phyloP scores from a whole-genome alignment of 2,888 invertebrate genomes.

The Paralinhomoeus sp. region DNA sequence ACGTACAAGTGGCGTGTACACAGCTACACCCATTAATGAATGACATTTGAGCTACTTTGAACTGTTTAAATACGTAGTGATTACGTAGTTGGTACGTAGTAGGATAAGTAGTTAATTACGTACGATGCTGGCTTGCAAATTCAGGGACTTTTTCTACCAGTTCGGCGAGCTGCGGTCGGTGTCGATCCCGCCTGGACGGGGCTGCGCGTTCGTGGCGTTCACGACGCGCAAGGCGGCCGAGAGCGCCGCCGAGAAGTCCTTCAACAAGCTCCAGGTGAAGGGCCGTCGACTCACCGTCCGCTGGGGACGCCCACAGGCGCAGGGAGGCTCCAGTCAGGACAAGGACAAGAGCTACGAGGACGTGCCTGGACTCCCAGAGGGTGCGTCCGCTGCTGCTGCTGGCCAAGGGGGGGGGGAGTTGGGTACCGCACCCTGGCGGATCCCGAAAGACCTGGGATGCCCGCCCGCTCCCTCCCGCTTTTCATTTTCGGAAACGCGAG shows the following conservation, averaged over 20 bases:
- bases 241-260: conserved; percentile 75
- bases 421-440: no score
- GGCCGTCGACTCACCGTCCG: conserved; percentile 75
- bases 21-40: no score
- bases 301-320: conserved; percentile 85
- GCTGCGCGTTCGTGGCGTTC: conserved; percentile 86
- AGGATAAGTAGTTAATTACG: neutral
- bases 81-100: neutral
- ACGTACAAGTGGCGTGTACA: no score
- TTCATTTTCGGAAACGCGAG: no score
- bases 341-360: conserved; percentile 36
- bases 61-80: neutral
- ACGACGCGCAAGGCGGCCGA: conserved; percentile 72
- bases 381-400: conserved; percentile 17
- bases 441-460: no score
- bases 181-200: conserved; percentile 65
- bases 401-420: no score
- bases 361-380: conserved; percentile 51
- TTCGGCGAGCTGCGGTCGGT: conserved; percentile 88
- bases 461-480: no score
- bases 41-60: no score
- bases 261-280: conserved; percentile 64
- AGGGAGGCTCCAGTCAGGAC: conserved; percentile 11
- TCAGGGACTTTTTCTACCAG: conserved; percentile 92
- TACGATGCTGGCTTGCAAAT: neutral